These are phyloP conservation scores for Centropus unirufus DNA, from an alignment of 2,113 vertebrate genomes.

Conservation along the genomic window DNA sequence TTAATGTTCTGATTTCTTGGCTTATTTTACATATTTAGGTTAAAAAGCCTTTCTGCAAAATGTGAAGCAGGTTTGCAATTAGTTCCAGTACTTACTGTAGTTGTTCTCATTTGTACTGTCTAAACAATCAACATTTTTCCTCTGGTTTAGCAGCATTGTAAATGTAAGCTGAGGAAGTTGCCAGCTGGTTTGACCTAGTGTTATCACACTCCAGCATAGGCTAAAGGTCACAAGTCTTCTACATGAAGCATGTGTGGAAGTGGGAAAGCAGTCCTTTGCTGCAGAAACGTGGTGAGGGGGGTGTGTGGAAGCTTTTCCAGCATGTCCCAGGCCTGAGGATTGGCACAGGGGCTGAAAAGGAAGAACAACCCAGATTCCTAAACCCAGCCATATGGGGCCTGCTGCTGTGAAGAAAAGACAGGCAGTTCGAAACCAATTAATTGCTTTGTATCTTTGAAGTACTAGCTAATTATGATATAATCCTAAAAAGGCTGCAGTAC, in stretches of 20 bases:
- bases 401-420: slow-evolving; percentile 39
- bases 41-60: neutral
- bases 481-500: neutral
- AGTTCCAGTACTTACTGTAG: neutral
- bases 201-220: neutral
- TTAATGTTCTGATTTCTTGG: neutral
- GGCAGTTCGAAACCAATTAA: slow-evolving; percentile 19
- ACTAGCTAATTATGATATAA: slow-evolving; percentile 2
- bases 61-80: neutral
- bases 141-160: slow-evolving; percentile 27
- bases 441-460: slow-evolving; percentile 22
- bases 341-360: slow-evolving; percentile 29
- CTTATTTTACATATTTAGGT: neutral
- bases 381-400: slow-evolving; percentile 51
- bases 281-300: neutral
- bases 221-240: slow-evolving; percentile 55
- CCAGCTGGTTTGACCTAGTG: slow-evolving; percentile 57
- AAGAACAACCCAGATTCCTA: slow-evolving; percentile 20
- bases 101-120: slow-evolving; percentile 2
- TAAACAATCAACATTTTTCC: neutral
- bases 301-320: neutral
- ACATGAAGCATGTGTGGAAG: slow-evolving; percentile 48
- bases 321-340: fast-evolving
- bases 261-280: neutral
- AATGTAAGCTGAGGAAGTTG: slow-evolving; percentile 45